Conservation (phyloP, 2,888 invertebrate genomes). For the Drosophila recens region DNA sequence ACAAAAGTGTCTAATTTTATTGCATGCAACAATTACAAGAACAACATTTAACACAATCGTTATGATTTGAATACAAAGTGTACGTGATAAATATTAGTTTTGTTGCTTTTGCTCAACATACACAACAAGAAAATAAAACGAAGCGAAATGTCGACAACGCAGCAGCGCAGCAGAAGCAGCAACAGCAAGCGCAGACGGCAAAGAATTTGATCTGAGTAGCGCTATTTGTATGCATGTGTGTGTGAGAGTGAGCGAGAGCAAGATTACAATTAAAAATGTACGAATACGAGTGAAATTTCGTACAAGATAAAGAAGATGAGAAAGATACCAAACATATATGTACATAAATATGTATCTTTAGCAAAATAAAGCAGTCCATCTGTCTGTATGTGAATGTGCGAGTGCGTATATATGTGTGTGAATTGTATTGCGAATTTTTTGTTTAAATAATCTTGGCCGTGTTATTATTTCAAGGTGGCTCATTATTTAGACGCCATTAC, state of each 20-base stretch:
- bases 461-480: conserved; percentile 73
- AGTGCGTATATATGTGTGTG: conserved; percentile 26
- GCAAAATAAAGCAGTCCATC: conserved; percentile 16
- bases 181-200: conserved; percentile 56
- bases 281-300: conserved; percentile 66
- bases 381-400: conserved; percentile 27
- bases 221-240: conserved; percentile 58
- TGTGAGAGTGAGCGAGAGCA: conserved; percentile 51
- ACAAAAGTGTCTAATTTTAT: conserved; percentile 61
- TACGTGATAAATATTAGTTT: conserved; percentile 54
- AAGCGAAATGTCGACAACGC: conserved; percentile 71
- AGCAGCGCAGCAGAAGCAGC: conserved; percentile 62
- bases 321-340: conserved; percentile 57
- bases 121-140: conserved; percentile 56
- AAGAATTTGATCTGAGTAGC: conserved; percentile 77
- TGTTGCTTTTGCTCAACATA: conserved; percentile 36
- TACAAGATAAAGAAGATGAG: conserved; percentile 74
- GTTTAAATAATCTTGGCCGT: conserved; percentile 78
- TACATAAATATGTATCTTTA: conserved; percentile 26
- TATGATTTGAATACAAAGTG: conserved; percentile 65
- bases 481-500: conserved; percentile 78
- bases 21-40: conserved; percentile 56
- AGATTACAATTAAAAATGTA: conserved; percentile 69
- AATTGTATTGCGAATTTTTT: conserved; percentile 55
- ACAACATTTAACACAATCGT: conserved; percentile 46